These are phyloP conservation scores for Leptothorax acervorum DNA, from an alignment of 2,888 invertebrate species.

Conservation along the genomic window DNA sequence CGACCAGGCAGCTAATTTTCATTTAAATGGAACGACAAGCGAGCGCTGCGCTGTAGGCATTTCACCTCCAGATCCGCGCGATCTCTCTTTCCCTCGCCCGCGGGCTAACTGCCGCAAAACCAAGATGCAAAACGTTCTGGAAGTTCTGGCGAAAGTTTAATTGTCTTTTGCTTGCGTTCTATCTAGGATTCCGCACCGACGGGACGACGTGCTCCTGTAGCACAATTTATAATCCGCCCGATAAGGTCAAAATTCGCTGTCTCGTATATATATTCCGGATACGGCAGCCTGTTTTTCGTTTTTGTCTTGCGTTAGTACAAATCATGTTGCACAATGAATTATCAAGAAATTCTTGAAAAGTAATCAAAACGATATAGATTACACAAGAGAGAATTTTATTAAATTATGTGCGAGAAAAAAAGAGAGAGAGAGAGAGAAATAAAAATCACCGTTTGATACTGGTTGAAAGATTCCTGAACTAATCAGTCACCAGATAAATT, in stretches of 20 bases:
- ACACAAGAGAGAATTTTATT: background rate
- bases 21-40: conserved; percentile 73
- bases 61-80: conserved; percentile 47
- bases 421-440: background rate
- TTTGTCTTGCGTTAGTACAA: background rate
- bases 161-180: conserved; percentile 76
- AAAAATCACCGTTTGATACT: background rate
- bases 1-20: conserved; percentile 72
- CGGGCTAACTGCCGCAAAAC: conserved; percentile 57
- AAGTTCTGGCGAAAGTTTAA: conserved; percentile 78
- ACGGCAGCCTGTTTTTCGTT: background rate
- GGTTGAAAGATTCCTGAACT: background rate
- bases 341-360: background rate
- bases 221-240: conserved; percentile 59
- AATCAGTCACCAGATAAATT: background rate
- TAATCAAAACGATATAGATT: background rate
- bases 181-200: conserved; percentile 61
- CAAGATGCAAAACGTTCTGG: conserved; percentile 67
- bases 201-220: conserved; percentile 27
- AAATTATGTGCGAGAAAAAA: background rate
- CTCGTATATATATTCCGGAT: background rate
- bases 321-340: background rate
- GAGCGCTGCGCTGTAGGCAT: conserved; percentile 58
- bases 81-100: conserved; percentile 56
- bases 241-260: conserved; percentile 47